Base-by-base conservation (phyloP, 2,888 invertebrate genomes). In the Gnatocerus cornutus region DNA sequence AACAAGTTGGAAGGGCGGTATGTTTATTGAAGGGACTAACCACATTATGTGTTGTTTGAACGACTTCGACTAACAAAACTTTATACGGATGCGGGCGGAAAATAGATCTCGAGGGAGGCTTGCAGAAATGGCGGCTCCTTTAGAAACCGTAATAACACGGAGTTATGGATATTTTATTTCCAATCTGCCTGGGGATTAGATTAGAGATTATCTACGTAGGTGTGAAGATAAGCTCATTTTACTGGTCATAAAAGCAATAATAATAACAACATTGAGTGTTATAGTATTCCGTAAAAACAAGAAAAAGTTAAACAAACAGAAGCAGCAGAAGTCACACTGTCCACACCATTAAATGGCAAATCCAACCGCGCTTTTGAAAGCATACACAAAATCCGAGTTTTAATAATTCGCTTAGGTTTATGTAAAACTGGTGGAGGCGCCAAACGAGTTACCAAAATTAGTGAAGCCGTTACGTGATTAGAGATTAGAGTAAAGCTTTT, bases 161-260 rank as follows among this genome's bases (percentile, higher is more conserved):
- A 59, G 46, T 46, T 45, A 59, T 46, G 45, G 45, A 59, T 59
- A 59, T 59, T 46, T 56, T 46, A 59, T 59, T 29, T 59, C 12
- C 13, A 59, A 46, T 45, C 59, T 45, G 30, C 33, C 43, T 46
- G 30, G 59, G 46, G 46, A 41, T 41, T 41, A 41, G 45, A 46
- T 59, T 59, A 59, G 46, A 59, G 14, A 59, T 59, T 59, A 45
- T n/a, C 13, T 21, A 14, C 41, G 30, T 29, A 59, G 59, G 59
- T 45, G 46, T 30, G 45, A 27, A 41, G 39, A 43, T 56, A 43
- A 56, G 43, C 41, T 41, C 12, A 27, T 14, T 37, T 39, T 37
- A 9, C 13, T 39, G 37, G 9, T 30, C 9, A 21, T 21, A 21
- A 21, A 21, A 21, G 21, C 4, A 21, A 21, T 21, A 21, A 21